Conservation (phyloP, 2,888 invertebrate species). For the Urechis unicinctus region DNA sequence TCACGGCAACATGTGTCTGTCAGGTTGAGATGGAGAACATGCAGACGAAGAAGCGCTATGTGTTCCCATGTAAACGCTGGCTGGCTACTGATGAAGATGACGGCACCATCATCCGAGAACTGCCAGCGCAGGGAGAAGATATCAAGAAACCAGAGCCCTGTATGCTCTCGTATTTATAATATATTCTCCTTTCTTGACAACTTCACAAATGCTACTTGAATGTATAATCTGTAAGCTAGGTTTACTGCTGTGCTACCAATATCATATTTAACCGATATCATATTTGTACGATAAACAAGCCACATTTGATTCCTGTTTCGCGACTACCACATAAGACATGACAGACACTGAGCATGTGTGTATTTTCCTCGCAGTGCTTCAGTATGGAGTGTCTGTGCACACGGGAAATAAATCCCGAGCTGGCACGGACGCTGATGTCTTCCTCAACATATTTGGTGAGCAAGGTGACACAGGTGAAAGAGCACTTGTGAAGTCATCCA, state of each 20-base stretch:
- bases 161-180: slow-evolving; percentile 18
- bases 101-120: slow-evolving; percentile 41
- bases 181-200: neutral
- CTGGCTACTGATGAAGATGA: slow-evolving; percentile 49
- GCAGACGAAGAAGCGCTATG: slow-evolving; percentile 37
- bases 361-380: slow-evolving; percentile 44
- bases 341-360: too few species aligned
- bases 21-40: slow-evolving; percentile 47
- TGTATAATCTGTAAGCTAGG: neutral
- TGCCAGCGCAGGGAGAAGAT: slow-evolving; percentile 44
- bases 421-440: slow-evolving; percentile 50
- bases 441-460: slow-evolving; percentile 44
- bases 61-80: slow-evolving; percentile 46
- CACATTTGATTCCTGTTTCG: too few species aligned
- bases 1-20: neutral
- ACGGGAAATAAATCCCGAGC: slow-evolving; percentile 43
- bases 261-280: too few species aligned
- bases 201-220: neutral
- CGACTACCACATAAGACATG: too few species aligned
- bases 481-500: slow-evolving; percentile 33
- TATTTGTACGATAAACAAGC: too few species aligned
- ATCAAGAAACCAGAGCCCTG: slow-evolving; percentile 40
- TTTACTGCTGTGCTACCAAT: too few species aligned
- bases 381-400: slow-evolving; percentile 41
- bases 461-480: slow-evolving; percentile 49